Conservation (phyloP, 2,113 vertebrate genomes). For the Copsychus sechellarum region DNA sequence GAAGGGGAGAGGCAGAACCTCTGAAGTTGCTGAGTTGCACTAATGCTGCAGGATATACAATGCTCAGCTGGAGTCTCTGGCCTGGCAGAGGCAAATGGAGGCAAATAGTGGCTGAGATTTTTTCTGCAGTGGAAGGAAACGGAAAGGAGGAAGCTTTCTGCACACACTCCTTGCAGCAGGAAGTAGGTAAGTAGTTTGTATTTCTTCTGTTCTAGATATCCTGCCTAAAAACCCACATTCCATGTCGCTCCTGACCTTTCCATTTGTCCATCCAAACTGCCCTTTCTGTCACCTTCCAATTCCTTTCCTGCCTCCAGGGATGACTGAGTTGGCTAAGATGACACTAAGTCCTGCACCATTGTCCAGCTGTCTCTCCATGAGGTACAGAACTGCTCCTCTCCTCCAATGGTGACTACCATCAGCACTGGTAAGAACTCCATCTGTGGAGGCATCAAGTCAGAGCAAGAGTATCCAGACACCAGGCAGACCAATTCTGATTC, state of each 20-base stretch:
- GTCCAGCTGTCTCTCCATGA: accelerated
- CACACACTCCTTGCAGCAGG: background rate
- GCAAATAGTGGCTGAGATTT: background rate
- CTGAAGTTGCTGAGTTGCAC: background rate
- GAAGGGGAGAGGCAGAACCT: background rate
- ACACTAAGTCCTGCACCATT: accelerated
- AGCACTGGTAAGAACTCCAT: background rate
- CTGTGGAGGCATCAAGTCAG: background rate
- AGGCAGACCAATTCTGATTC: background rate
- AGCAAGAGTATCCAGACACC: background rate
- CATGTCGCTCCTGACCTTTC: background rate
- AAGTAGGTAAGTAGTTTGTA: background rate
- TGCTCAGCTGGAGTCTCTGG: background rate
- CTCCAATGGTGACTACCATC: background rate
- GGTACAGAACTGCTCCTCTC: background rate
- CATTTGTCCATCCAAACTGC: background rate
- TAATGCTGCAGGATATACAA: background rate
- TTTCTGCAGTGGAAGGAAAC: background rate
- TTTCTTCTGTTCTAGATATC: background rate
- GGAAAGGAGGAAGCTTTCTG: background rate
- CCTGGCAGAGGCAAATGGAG: background rate
- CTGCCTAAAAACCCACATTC: background rate
- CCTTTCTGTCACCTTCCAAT: background rate
- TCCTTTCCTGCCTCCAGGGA: background rate
- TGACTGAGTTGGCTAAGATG: background rate